phyloP scores from a whole-genome alignment of 2,113 vertebrate genomes.

The Accipiter cooperii region DNA sequence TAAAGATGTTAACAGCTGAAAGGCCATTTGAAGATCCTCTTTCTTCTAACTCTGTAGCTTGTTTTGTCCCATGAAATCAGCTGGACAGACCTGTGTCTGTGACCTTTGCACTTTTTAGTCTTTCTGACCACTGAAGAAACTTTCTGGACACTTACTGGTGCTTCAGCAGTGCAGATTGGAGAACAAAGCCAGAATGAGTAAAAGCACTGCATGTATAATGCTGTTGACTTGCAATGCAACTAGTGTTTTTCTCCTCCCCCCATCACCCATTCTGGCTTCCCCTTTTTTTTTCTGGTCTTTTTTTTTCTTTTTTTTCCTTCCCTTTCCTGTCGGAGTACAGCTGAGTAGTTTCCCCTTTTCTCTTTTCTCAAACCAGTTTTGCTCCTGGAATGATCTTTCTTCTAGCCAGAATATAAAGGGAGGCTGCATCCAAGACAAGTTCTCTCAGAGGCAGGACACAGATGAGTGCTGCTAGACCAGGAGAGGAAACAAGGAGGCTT shows the following conservation, averaged over 20 bases:
- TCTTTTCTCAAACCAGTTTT: not conserved
- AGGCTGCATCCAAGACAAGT: not conserved
- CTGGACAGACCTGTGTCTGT: not conserved
- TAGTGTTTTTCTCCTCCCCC: not conserved
- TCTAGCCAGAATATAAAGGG: not conserved
- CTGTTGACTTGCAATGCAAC: not conserved
- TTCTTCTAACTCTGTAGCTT: not conserved
- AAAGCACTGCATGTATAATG: not conserved
- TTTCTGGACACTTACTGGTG: not conserved
- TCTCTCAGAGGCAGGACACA: not conserved
- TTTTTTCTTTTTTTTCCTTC: not conserved
- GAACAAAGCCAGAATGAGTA: not conserved
- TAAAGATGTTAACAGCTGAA: not conserved
- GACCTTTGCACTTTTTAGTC: not conserved
- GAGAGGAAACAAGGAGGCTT: not conserved
- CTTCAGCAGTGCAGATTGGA: not conserved
- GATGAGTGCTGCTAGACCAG: not conserved
- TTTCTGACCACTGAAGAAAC: not conserved
- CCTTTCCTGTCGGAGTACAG: not conserved
- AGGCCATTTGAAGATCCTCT: not conserved
- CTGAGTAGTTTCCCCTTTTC: slow-evolving; percentile 16
- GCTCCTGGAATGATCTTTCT: not conserved
- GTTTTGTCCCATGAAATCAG: not conserved
- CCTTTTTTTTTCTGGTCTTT: not conserved
- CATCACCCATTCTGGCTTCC: not conserved